A percentile compares a stretch with the other conserved stretches of the same genome.
These are phyloP conservation scores for Hoplostethus mediterraneus DNA, from an alignment of 2,797 vertebrate species.

Conservation along the genomic window DNA sequence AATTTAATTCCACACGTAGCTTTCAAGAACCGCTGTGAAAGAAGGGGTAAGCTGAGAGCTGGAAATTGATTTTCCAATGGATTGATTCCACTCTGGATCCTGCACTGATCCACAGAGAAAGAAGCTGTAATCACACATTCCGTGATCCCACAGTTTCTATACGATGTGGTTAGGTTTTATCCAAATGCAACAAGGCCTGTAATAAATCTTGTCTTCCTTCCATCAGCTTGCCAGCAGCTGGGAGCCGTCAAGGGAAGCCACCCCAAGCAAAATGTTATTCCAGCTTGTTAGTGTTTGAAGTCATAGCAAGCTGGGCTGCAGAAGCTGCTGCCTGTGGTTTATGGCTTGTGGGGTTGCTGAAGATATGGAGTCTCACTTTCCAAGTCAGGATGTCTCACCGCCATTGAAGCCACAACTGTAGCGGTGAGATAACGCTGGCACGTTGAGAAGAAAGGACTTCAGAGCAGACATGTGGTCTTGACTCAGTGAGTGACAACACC, in stretches of 20 bases:
- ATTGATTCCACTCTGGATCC: slow-evolving; percentile 74
- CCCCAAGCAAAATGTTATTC: slow-evolving; percentile 89
- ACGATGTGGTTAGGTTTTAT: slow-evolving; percentile 80
- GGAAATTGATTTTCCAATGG: slow-evolving; percentile 78
- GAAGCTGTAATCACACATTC: slow-evolving; percentile 75
- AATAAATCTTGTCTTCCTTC: slow-evolving; percentile 84
- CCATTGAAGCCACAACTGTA: slow-evolving; percentile 87
- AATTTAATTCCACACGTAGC: slow-evolving; percentile 70
- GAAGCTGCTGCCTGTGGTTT: slow-evolving; percentile 84
- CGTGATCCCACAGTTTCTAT: slow-evolving; percentile 76
- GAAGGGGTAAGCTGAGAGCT: slow-evolving; percentile 63
- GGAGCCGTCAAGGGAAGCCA: slow-evolving; percentile 84
- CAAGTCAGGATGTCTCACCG: slow-evolving; percentile 85
- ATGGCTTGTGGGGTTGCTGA: slow-evolving; percentile 84
- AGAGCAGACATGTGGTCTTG: slow-evolving; percentile 80
- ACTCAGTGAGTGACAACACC: slow-evolving; percentile 78
- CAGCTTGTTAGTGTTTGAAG: slow-evolving; percentile 89
- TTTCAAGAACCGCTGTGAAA: slow-evolving; percentile 69
- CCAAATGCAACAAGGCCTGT: slow-evolving; percentile 81
- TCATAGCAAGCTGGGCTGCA: slow-evolving; percentile 80
- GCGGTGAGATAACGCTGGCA: slow-evolving; percentile 83
- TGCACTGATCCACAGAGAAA: slow-evolving; percentile 63
- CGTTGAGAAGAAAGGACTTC: slow-evolving; percentile 76
- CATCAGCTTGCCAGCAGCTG: slow-evolving; percentile 85
- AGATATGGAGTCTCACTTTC: slow-evolving; percentile 87